Evolutionary conservation across 2,888 invertebrate genomes (phyloP), one percentile per base, ranked within the genome.

Genomic region (Acleris sparsana): DNA sequence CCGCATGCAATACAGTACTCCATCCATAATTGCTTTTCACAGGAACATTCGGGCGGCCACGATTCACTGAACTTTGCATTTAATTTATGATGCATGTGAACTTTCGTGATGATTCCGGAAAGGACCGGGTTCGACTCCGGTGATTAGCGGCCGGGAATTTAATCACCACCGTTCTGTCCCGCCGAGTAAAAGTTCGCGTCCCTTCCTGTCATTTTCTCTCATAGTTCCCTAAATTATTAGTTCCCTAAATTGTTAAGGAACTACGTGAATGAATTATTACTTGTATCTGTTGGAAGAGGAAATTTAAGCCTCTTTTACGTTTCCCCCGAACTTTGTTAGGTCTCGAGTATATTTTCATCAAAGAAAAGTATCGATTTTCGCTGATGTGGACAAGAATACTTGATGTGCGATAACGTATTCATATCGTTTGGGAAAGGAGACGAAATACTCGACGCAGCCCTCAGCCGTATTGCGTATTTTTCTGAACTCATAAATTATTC

Each of bases 61-160:
- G 56, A 17, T 2, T 17, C 44, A 22, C 22, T 25, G 56, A 56
- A 56, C 44, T 25, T 56, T 20, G 56, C 56, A 22, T 22, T n/a
- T 56, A 46, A 56, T 56, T 56, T 56, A 56, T 56, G 18, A 49
- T 11, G 18, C 49, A 17, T 49, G 49, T 17, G 43, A 44, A 56
- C 44, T 46, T 56, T 17, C 44, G 44, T 17, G 44, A 44, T 56
- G 25, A 46, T 17, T 55, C 43, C 53, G 5, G 33, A 20, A n/a
- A 43, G 39, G 17, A 11, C 22, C 20, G 56, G 44, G 17, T 29
- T 39, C 39, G 53, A 20, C 20, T 17, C 17, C 18, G 33, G 29
- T 33, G 43, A 55, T 56, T 25, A 56, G 56, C n/a, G 44, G 33
- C 33, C 33, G 22, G 22, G 44, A 46, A 44, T 56, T 22, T 46